phyloP scores from a whole-genome alignment of 2,888 invertebrate genomes.

The Heterodera filipjevi region DNA sequence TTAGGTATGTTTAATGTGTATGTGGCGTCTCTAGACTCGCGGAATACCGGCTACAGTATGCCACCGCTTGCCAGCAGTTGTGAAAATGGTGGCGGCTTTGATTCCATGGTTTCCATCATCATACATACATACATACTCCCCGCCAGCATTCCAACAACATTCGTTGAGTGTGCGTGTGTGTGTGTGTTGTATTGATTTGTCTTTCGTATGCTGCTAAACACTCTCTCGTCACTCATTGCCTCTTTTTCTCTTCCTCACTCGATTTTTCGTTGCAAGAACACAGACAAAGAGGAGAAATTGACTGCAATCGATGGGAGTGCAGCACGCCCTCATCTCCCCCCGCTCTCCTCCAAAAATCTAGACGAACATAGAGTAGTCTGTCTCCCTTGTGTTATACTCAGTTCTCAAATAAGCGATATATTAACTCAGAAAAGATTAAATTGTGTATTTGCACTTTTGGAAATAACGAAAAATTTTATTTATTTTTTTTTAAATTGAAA shows the following conservation, averaged over 20 bases:
- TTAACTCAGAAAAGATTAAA: too few relatives aligned
- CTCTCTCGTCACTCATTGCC: not conserved
- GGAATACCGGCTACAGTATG: conserved; percentile 3
- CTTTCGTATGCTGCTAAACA: not conserved
- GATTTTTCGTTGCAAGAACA: not conserved
- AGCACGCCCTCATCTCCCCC: not conserved
- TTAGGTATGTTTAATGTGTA: too few relatives aligned
- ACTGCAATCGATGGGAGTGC: not conserved
- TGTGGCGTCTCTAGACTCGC: too few relatives aligned
- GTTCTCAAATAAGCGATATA: too few relatives aligned
- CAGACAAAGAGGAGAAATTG: not conserved
- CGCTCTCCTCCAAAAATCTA: not conserved
- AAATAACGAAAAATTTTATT: too few relatives aligned
- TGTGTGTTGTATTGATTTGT: not conserved
- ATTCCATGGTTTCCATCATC: conserved; percentile 6
- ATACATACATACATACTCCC: not conserved
- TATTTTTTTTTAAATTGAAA: too few relatives aligned
- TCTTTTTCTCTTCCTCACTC: not conserved
- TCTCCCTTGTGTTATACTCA: too few relatives aligned
- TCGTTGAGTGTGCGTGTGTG: too few relatives aligned
- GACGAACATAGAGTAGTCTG: too few relatives aligned
- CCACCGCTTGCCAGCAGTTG: not conserved
- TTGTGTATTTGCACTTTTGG: too few relatives aligned
- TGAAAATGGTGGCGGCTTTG: not conserved
- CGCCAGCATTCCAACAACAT: not conserved